Percentiles rank a stretch among this genome's conserved stretches.
Evolutionary conservation across 2,888 invertebrate species (phyloP).

Genomic region (Meta bourneti): DNA sequence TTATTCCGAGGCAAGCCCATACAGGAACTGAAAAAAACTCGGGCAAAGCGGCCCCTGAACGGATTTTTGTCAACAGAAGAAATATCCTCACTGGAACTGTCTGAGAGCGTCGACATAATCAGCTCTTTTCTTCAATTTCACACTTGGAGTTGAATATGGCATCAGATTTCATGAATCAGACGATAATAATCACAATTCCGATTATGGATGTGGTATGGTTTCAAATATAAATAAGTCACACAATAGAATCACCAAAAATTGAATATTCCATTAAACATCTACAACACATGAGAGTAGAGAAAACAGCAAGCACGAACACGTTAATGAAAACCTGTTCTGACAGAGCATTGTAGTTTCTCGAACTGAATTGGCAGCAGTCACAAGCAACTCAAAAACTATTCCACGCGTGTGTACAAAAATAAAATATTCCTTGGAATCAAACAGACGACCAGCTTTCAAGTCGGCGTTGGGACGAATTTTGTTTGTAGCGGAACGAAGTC

Average conservation of each 20-base stretch:
- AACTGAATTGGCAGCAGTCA: too few species aligned
- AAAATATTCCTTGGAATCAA: background rate
- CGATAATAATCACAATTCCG: background rate
- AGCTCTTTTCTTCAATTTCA: background rate
- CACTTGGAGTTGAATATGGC: conserved; percentile 2
- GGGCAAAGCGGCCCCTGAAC: conserved; percentile 69
- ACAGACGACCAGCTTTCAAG: conserved; percentile 6
- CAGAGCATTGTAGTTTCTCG: background rate
- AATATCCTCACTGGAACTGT: conserved; percentile 66
- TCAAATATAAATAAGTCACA: too few species aligned
- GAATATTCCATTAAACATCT: background rate
- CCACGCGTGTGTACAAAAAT: background rate
- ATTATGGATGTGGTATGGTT: background rate
- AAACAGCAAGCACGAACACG: background rate
- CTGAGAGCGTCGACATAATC: conserved; percentile 52
- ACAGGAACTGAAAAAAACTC: conserved; percentile 73
- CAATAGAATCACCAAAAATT: too few species aligned
- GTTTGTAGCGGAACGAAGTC: conserved; percentile 63
- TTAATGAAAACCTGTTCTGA: background rate
- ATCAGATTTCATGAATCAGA: conserved; percentile 1
- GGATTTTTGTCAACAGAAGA: conserved; percentile 53
- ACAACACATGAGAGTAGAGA: background rate
- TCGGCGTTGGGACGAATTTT: conserved; percentile 23
- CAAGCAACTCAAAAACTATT: background rate
- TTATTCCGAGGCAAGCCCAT: conserved; percentile 70